Percentiles rank a stretch among this genome's conserved stretches.
Evolutionary conservation across 1,140 invertebrate genomes (phyloP).

Genomic region (Calliphora vicina): DNA sequence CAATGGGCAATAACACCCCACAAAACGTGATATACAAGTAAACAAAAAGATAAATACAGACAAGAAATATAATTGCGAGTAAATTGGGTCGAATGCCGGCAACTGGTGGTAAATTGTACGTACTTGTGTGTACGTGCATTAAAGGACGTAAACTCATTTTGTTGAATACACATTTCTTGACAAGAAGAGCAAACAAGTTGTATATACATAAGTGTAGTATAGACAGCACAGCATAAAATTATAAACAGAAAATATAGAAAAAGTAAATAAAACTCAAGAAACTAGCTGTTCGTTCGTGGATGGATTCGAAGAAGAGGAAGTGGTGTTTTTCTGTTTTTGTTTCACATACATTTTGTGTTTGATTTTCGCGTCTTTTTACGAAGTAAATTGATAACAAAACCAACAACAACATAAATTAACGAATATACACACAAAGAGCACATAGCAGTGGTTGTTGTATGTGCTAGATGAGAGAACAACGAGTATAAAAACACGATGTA

Average conservation of each 20-base stretch:
- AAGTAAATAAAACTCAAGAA: background rate
- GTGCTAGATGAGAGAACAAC: background rate
- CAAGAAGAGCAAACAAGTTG: too few species aligned
- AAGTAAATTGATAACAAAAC: too few species aligned
- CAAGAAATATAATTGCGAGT: background rate
- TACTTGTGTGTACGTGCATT: conserved; percentile 38
- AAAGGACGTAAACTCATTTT: conserved; percentile 35
- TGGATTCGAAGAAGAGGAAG: background rate
- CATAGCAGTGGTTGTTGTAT: background rate
- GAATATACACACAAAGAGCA: background rate
- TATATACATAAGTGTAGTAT: too few species aligned
- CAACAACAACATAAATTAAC: too few species aligned
- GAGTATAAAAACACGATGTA: background rate
- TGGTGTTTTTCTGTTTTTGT: background rate
- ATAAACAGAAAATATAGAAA: background rate
- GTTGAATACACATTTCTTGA: background rate
- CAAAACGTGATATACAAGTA: background rate
- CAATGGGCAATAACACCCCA: background rate
- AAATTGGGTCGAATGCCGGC: background rate
- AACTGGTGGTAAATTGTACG: background rate
- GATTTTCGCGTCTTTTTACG: conserved; percentile 14
- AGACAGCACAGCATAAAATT: too few species aligned
- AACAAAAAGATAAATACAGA: too few species aligned
- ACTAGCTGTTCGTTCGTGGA: background rate
- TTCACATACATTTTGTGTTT: conserved; percentile 24